Conservation (phyloP, 2,113 vertebrate genomes). For the Meles meles region DNA sequence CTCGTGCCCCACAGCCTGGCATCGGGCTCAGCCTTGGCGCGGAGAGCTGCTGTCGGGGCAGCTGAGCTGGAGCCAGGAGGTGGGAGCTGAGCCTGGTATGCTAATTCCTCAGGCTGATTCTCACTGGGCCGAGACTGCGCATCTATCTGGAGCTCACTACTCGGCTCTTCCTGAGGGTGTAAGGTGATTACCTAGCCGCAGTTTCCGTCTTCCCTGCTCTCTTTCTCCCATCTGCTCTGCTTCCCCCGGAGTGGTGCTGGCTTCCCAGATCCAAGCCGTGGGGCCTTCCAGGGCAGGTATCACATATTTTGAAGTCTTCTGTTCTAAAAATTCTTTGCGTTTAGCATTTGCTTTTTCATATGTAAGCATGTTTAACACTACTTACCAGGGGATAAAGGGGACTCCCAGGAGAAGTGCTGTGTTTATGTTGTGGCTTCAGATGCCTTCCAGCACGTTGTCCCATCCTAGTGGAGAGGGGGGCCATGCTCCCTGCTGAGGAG, state of each 20-base stretch:
- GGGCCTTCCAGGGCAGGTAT: not conserved
- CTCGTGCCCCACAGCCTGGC: not conserved
- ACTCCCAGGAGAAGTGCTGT: not conserved
- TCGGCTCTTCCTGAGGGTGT: not conserved
- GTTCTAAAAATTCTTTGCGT: slow-evolving; percentile 8
- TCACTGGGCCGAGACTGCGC: not conserved
- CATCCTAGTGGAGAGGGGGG: not conserved
- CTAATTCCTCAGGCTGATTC: not conserved
- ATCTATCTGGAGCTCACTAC: not conserved
- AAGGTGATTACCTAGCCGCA: not conserved
- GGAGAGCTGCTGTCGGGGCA: not conserved
- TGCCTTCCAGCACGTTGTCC: not conserved
- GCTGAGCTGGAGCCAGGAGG: not conserved
- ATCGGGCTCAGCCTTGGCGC: not conserved
- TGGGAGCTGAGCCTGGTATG: not conserved
- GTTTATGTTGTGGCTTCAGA: not conserved
- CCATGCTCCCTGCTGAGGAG: not conserved
- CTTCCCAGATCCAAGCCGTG: not conserved
- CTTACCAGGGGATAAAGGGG: not conserved
- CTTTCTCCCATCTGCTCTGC: not conserved
- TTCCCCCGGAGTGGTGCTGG: not conserved
- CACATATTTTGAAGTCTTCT: not conserved
- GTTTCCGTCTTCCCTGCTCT: not conserved
- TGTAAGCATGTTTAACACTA: not conserved
- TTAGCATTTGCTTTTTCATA: slow-evolving; percentile 12